These are phyloP conservation scores for Nannobrachium achirus DNA, from an alignment of 2,113 vertebrate genomes.

Conservation along the genomic window DNA sequence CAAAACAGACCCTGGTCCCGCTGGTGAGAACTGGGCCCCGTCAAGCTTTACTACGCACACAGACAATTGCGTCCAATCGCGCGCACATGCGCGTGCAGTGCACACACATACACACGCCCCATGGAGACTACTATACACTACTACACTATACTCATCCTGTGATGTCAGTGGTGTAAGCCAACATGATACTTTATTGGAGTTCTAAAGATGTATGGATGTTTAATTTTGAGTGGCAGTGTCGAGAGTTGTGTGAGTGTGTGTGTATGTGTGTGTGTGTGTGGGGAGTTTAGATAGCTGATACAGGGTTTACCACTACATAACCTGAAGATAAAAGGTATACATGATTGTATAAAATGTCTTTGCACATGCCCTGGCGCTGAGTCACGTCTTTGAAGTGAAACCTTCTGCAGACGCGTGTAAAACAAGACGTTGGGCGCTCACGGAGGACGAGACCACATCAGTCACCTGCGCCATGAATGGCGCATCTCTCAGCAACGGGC, in stretches of 20 bases:
- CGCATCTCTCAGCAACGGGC: neutral
- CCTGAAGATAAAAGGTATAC: slow-evolving; percentile 35
- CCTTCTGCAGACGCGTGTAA: slow-evolving; percentile 53
- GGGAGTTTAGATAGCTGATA: no score
- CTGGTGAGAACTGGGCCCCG: slow-evolving; percentile 73
- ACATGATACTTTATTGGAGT: slow-evolving; percentile 34
- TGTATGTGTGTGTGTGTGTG: slow-evolving; percentile 2
- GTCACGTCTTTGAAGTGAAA: slow-evolving; percentile 46
- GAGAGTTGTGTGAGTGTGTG: neutral
- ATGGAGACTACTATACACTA: neutral
- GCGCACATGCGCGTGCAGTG: slow-evolving; percentile 17
- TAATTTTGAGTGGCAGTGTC: neutral
- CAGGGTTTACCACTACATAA: no score
- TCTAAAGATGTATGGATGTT: neutral
- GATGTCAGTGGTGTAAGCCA: slow-evolving; percentile 33
- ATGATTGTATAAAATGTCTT: slow-evolving; percentile 44
- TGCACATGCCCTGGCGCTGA: slow-evolving; percentile 28
- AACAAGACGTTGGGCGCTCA: slow-evolving; percentile 41
- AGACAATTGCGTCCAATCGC: slow-evolving; percentile 30
- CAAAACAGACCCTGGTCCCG: slow-evolving; percentile 71
- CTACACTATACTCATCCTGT: slow-evolving; percentile 35
- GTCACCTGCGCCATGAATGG: slow-evolving; percentile 54
- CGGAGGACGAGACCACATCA: slow-evolving; percentile 58
- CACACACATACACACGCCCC: neutral
- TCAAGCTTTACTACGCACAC: slow-evolving; percentile 29